Percentiles rank a stretch among this genome's conserved stretches.
phyloP scores from a whole-genome alignment of 1,140 invertebrate species.

The Zaprionus nigranus region DNA sequence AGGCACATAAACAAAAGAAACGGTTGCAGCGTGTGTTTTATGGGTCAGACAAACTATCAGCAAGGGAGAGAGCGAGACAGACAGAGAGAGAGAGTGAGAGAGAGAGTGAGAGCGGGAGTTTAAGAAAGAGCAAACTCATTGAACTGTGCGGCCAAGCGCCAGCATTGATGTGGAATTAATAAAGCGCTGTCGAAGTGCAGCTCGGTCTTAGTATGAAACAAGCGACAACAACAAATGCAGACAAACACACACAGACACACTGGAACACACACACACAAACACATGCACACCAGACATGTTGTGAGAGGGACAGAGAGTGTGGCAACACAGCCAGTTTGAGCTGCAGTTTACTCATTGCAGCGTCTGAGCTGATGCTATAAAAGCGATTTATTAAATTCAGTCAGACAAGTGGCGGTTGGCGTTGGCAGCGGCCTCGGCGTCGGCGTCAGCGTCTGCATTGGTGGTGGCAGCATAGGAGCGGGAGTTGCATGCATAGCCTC shows the following conservation, averaged over 20 bases:
- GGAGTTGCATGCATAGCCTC: not conserved
- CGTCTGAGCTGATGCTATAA: conserved; percentile 62
- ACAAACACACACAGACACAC: not conserved
- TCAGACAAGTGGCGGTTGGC: conserved; percentile 76
- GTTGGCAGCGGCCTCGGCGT: conserved; percentile 38
- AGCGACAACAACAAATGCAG: conserved; percentile 33
- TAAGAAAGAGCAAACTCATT: conserved; percentile 43
- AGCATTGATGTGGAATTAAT: conserved; percentile 77
- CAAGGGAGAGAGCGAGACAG: not conserved
- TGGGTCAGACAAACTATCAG: conserved; percentile 39
- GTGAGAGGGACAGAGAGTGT: conserved; percentile 6
- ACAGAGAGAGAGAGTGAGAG: not conserved
- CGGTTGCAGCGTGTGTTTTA: conserved; percentile 46
- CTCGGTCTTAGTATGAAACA: conserved; percentile 63
- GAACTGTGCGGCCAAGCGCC: conserved; percentile 61
- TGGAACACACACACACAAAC: not conserved
- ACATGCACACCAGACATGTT: not conserved
- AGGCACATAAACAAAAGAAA: conserved; percentile 59
- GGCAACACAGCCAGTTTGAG: conserved; percentile 35
- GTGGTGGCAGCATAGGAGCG: not conserved
- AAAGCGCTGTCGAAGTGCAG: conserved; percentile 55
- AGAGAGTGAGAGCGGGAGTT: not conserved
- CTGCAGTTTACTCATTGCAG: conserved; percentile 59
- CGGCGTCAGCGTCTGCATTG: not conserved
- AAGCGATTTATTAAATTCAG: conserved; percentile 82